Base-by-base conservation (phyloP, 2,797 vertebrate genomes). In the Meriones psammophilus region DNA sequence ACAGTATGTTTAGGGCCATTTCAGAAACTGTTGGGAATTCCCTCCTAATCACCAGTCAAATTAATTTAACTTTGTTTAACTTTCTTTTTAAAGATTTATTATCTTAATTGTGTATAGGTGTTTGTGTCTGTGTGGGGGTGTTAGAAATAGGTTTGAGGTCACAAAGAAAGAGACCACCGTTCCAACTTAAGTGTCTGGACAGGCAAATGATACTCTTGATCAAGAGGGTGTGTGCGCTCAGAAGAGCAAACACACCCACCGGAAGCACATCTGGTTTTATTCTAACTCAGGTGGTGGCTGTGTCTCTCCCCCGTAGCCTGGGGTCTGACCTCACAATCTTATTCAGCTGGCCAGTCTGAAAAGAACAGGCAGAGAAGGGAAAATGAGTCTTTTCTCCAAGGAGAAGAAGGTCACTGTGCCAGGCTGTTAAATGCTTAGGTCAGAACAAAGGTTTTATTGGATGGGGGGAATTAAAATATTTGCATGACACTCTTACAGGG, bases 11-110 rank as follows among this genome's bases (percentile, higher is more conserved):
- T 71, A 71, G 24, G 68, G 68, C 5, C 69, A 74, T 74, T 42
- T 88, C n/a, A 87, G 50, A 87, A 88, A 74, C n/a, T 28, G 54
- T 42, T 74, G 54, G n/a, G 54, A 58, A 88, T 88, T 58, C n/a
- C 58, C n/a, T 88, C 85, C 50, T 58, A 88, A 39, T 58, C 14
- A 18, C 24, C 39, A 30, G 50, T 88, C 54, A 74, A 88, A 88
- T 85, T 85, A 85, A 77, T 77, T 77, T 50, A 77, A 69, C 46
- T 50, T 20, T 85, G 50, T 68, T 50, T 66, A 42, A 50, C 39
- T 84, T 66, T 66, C 15, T 64, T 62, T 39, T 39, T 81, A 26
- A 46, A 76, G 39, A 76, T 54, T 30, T 78, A 30, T 54, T 18
- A 30, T 20, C 39, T 54, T 78, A 78, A 78, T 17, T 46, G 10